A percentile compares a stretch with the other conserved stretches of the same genome.
Conservation (phyloP, 2,113 vertebrate genomes). For the Grammomys dolichurus region DNA sequence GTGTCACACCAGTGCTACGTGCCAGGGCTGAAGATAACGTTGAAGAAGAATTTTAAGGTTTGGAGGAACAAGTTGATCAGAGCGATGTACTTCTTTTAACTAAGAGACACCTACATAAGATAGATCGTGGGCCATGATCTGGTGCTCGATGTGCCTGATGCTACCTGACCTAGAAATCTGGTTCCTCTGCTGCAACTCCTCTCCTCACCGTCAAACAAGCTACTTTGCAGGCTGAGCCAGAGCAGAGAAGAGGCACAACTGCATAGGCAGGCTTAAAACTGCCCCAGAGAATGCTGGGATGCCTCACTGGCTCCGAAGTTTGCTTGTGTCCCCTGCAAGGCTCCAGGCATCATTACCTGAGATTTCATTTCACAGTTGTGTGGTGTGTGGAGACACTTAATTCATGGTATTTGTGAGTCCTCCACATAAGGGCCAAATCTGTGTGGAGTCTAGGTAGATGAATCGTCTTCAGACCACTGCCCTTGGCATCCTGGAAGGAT, state of each 20-base stretch:
- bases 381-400: not conserved
- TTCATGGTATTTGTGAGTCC: not conserved
- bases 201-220: not conserved
- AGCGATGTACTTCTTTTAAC: not conserved
- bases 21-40: not conserved
- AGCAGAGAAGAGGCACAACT: not conserved
- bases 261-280: not conserved
- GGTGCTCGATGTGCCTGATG: not conserved
- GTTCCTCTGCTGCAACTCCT: conserved; percentile 16
- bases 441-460: not conserved
- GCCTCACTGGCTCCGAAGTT: not conserved
- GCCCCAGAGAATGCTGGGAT: not conserved
- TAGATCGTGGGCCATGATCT: accelerated
- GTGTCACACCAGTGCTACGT: not conserved
- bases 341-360: not conserved
- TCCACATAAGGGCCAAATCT: not conserved
- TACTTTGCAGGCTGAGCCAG: not conserved
- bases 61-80: not conserved
- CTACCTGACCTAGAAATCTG: conserved; percentile 56
- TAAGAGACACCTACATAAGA: not conserved
- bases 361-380: not conserved
- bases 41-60: not conserved
- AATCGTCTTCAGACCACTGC: not conserved
- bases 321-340: too few relatives aligned
- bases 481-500: not conserved